Percentiles rank a stretch among this genome's conserved stretches.
Evolutionary conservation across 2,797 vertebrate genomes (phyloP).

Genomic region (Pogonophryne albipinna): DNA sequence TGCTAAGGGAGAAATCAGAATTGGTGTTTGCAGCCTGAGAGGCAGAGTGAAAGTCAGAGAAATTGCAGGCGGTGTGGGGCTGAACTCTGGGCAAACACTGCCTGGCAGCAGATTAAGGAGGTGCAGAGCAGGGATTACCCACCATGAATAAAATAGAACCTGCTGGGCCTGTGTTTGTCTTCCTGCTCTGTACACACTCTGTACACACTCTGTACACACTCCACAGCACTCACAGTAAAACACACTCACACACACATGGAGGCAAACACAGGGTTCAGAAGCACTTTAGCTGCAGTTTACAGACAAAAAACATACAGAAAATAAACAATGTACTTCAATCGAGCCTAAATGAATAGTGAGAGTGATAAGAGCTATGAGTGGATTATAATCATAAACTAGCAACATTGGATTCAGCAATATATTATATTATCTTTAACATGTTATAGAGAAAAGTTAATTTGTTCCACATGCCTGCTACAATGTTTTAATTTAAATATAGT

Average conservation of each 20-base stretch:
- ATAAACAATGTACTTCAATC: background rate
- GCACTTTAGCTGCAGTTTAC: background rate
- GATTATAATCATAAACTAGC: background rate
- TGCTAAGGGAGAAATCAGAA: background rate
- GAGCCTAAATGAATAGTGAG: background rate
- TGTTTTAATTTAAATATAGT: background rate
- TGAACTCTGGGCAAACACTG: constrained; percentile 60
- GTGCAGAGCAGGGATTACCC: constrained; percentile 74
- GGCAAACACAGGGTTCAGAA: background rate
- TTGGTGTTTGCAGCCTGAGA: background rate
- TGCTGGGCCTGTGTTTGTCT: constrained; percentile 68
- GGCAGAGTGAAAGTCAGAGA: constrained; percentile 14
- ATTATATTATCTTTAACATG: background rate
- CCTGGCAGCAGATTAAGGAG: constrained; percentile 74
- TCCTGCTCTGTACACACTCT: constrained; percentile 32
- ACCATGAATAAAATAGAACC: constrained; percentile 74
- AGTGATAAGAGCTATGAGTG: background rate
- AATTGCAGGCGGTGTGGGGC: constrained; percentile 13
- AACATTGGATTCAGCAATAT: background rate
- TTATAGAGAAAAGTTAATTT: background rate
- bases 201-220: too few species aligned
- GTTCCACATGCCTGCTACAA: background rate
- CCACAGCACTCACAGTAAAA: constrained; percentile 14
- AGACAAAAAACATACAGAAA: background rate
- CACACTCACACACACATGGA: constrained; percentile 2